A percentile compares a stretch with the other conserved stretches of the same genome.
Evolutionary conservation across 2,113 vertebrate genomes (phyloP).

Genomic region (Pluvialis apricaria): DNA sequence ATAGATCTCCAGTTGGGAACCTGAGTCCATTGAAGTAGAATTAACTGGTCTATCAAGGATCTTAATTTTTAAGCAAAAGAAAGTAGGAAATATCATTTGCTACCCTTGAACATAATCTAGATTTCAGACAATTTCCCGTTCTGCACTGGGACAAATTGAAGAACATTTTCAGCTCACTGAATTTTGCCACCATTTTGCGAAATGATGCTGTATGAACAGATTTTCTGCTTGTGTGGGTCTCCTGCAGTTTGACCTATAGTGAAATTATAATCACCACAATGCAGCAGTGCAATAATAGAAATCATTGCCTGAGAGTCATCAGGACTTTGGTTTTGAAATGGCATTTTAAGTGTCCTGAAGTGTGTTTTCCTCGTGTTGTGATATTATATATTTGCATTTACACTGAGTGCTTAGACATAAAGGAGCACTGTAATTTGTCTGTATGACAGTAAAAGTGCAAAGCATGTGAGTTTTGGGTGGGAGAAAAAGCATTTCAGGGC

Average conservation of each 20-base stretch:
- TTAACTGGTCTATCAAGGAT: neutral
- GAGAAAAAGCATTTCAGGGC: neutral
- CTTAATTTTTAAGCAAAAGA: neutral
- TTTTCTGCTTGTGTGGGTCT: neutral
- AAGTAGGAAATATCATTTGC: neutral
- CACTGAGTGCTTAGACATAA: neutral
- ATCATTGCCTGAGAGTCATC: neutral
- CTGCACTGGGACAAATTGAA: neutral
- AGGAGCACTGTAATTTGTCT: neutral
- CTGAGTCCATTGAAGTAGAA: neutral
- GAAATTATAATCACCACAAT: neutral
- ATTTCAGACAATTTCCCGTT: neutral
- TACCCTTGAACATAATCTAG: neutral
- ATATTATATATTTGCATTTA: constrained; percentile 9
- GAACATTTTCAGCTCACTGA: neutral
- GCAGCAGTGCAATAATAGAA: neutral
- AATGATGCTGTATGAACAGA: neutral
- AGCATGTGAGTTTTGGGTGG: neutral
- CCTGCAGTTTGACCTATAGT: neutral
- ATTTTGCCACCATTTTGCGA: neutral
- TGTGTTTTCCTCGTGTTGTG: neutral
- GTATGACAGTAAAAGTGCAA: neutral
- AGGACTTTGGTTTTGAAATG: neutral
- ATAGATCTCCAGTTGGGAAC: neutral
- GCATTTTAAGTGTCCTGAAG: neutral